These are phyloP conservation scores for Micromys minutus DNA, from an alignment of 2,113 vertebrate genomes.

Conservation along the genomic window DNA sequence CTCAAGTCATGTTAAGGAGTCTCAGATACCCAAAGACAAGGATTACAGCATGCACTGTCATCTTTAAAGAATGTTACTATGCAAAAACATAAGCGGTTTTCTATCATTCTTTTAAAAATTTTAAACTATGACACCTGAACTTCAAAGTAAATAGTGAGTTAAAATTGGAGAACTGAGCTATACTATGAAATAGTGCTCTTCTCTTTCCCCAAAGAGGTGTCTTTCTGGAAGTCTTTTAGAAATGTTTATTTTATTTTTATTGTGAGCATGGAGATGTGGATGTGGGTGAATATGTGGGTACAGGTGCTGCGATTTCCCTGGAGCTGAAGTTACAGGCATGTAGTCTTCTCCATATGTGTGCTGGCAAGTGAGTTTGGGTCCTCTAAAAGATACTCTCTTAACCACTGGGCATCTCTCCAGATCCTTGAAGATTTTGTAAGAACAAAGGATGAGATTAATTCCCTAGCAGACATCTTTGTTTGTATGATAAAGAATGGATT, in stretches of 20 bases:
- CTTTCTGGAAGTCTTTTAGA: neutral
- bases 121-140: neutral
- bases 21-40: neutral
- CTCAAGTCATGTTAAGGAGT: neutral
- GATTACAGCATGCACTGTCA: neutral
- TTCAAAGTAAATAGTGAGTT: neutral
- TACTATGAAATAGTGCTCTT: neutral
- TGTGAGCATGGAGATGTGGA: neutral
- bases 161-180: neutral
- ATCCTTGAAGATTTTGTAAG: neutral
- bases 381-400: neutral
- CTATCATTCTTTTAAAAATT: neutral
- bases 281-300: neutral
- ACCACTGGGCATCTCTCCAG: neutral
- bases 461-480: neutral
- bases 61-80: conserved; percentile 36
- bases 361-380: neutral
- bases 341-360: too few relatives aligned
- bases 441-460: neutral
- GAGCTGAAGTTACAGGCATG: neutral
- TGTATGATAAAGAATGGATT: neutral
- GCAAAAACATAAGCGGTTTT: neutral
- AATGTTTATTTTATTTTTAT: neutral
- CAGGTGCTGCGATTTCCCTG: neutral
- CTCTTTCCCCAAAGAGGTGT: too few relatives aligned